Base-by-base conservation (phyloP, 2,113 vertebrate genomes). In the Microtus oregoni region DNA sequence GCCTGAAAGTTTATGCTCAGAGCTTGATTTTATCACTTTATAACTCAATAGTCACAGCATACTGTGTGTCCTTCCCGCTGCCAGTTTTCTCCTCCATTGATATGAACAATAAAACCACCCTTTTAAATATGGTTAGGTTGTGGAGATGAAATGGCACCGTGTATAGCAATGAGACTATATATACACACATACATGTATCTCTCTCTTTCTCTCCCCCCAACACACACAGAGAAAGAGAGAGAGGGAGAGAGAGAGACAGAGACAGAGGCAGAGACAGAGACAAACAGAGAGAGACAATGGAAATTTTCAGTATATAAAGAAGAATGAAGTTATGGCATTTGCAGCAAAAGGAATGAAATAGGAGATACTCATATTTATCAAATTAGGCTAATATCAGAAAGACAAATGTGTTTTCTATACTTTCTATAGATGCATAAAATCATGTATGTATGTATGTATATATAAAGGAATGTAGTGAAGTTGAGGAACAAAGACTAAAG, bases 1-100 rank as follows among this genome's bases (percentile, higher is more conserved):
- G 38, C 61, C 65, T 90, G 68, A 94, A 90, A 93, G 26, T 20
- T 94, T 94, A 17, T 86, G 63, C 30, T 86, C 1, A 14, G 94
- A 87, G 87, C 44, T 91, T 83, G 41, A 35, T 52, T 93, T 26
- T 78, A 83, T 95, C 30, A 89, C 67, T 94, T 86, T 94, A 87
- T 91, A 89, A 86, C 41, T 91, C 20, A 26, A n/a, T 67, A 32
- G 67, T 76, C 19, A 88, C 15, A 86, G 52, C 19, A 58, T 8
- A 92, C 72, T 44, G 35, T 19, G 8, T 44, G 38, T 70, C 58
- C 35, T 95, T 92, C 52, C 90, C 47, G 58, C 52, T 50, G 50
- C 22, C 28, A 75, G 41, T 79, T 93, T 96, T 91, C 82, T 97
- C 14, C 61, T 86, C 63, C 81, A 47, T 77, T 83, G 14, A 50